These are phyloP conservation scores for Chelmon rostratus DNA, from an alignment of 2,797 vertebrate genomes.

Conservation along the genomic window DNA sequence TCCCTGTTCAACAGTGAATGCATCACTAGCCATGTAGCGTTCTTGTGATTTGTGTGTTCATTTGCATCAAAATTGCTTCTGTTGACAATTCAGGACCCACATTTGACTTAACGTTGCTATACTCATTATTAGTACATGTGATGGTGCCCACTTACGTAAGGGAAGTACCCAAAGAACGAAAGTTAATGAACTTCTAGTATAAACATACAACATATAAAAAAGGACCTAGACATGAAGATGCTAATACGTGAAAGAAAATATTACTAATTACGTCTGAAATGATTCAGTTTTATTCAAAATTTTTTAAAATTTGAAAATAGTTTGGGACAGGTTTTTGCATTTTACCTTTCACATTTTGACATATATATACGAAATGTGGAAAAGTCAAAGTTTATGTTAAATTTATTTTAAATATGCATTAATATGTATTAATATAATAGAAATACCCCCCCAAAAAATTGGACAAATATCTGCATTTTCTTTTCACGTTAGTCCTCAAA, in stretches of 20 bases:
- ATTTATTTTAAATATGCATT: background rate
- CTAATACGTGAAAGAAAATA: too few species aligned
- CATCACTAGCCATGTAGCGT: background rate
- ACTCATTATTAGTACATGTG: background rate
- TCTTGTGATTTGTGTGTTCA: background rate
- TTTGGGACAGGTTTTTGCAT: too few species aligned
- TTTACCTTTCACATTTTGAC: too few species aligned
- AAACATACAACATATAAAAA: too few species aligned
- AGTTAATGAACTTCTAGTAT: too few species aligned
- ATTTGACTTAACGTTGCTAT: background rate
- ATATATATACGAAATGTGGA: background rate
- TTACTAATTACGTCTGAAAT: too few species aligned
- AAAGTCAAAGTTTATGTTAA: background rate
- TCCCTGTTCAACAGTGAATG: background rate
- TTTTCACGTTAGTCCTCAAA: background rate
- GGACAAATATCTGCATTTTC: too few species aligned
- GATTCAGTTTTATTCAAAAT: too few species aligned
- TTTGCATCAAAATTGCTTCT: background rate
- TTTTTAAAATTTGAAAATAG: too few species aligned
- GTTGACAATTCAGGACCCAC: background rate
- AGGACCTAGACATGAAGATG: too few species aligned
- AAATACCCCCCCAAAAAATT: background rate
- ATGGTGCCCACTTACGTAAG: background rate
- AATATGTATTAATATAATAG: background rate
- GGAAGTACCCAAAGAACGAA: too few species aligned